These are phyloP conservation scores for Lamprotornis superbus DNA, from an alignment of 2,113 vertebrate genomes.

Conservation along the genomic window DNA sequence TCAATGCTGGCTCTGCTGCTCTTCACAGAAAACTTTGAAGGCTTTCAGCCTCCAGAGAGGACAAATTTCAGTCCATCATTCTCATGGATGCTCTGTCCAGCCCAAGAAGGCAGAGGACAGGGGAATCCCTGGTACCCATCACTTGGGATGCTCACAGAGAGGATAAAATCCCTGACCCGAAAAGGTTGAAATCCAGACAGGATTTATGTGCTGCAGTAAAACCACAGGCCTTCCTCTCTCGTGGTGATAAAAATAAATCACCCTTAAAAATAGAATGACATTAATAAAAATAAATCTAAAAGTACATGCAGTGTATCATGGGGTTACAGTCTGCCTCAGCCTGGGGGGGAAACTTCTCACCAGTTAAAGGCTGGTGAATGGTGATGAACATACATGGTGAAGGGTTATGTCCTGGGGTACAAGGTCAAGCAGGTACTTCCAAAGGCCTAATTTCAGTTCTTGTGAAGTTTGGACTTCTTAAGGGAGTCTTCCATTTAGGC, in stretches of 20 bases:
- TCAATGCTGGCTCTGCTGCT: neutral
- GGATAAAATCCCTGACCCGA: constrained; percentile 51
- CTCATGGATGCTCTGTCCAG: accelerated
- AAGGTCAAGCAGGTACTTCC: neutral
- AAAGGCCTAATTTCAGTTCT: neutral
- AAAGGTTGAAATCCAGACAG: constrained; percentile 40
- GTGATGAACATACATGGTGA: neutral
- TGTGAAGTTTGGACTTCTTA: neutral
- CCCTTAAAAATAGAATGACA: constrained; percentile 55
- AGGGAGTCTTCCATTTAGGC: neutral
- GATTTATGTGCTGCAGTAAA: constrained; percentile 45
- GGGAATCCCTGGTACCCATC: neutral
- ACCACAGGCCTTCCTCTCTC: neutral
- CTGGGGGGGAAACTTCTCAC: neutral
- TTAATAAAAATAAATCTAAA: constrained; percentile 56
- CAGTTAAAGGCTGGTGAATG: neutral
- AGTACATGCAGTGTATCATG: neutral
- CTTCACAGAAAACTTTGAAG: neutral
- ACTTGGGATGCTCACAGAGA: neutral
- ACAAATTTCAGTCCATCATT: neutral
- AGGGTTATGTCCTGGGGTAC: neutral
- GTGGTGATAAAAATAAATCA: constrained; percentile 62
- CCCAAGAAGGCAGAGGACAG: neutral
- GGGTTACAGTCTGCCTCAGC: neutral
- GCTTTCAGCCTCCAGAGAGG: neutral